A percentile compares a stretch with the other conserved stretches of the same genome.
Conservation (phyloP, 2,797 vertebrate species). For the Trachurus trachurus region DNA sequence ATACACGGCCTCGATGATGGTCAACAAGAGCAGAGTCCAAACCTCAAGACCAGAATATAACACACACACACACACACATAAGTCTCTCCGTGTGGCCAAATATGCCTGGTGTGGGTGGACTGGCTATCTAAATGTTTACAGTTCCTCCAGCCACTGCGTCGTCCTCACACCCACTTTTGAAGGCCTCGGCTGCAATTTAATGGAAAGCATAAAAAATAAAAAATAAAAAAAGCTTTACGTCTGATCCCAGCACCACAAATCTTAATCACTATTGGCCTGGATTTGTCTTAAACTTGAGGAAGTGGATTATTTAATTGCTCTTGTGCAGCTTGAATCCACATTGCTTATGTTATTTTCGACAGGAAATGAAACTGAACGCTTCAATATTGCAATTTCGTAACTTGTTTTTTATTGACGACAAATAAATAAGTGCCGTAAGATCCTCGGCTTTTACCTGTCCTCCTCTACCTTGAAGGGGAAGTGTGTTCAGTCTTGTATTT, state of each 20-base stretch:
- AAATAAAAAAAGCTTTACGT: constrained; percentile 11
- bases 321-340: constrained; percentile 22
- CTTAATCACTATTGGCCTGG: constrained; percentile 11
- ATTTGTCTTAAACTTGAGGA: constrained; percentile 29
- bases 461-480: neutral
- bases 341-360: constrained; percentile 1
- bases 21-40: constrained; percentile 57
- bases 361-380: constrained; percentile 15
- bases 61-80: constrained; percentile 2
- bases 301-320: constrained; percentile 26
- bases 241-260: neutral
- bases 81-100: constrained; percentile 42
- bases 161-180: constrained; percentile 11
- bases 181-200: constrained; percentile 34
- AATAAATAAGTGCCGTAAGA: neutral
- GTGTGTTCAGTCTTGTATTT: neutral
- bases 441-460: neutral
- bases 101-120: constrained; percentile 55
- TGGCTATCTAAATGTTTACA: constrained; percentile 67
- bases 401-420: neutral
- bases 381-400: neutral
- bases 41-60: constrained; percentile 44
- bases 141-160: constrained; percentile 35
- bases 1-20: constrained; percentile 48
- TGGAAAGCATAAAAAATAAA: neutral